A percentile compares a stretch with the other conserved stretches of the same genome.
These are phyloP conservation scores for Murina feae DNA, from an alignment of 2,113 vertebrate species.

Conservation along the genomic window DNA sequence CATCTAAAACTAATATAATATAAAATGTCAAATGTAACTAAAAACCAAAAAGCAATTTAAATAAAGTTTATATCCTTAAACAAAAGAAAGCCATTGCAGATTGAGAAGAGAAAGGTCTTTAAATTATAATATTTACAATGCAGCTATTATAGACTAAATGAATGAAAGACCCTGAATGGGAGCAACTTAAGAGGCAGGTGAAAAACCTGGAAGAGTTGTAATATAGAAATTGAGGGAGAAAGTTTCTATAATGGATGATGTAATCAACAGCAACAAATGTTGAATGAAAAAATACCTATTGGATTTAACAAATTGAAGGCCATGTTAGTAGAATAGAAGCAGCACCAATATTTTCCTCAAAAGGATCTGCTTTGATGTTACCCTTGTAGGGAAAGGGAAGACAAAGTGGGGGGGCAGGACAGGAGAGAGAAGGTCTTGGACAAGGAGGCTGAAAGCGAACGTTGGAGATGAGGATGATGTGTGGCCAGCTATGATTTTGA, in stretches of 20 bases:
- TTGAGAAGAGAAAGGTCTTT: neutral
- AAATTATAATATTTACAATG: neutral
- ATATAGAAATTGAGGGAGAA: neutral
- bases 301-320: neutral
- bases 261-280: neutral
- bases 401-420: neutral
- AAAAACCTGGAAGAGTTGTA: neutral
- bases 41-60: neutral
- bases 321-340: neutral
- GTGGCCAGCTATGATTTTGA: neutral
- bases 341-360: neutral
- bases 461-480: neutral
- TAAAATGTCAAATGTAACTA: neutral
- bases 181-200: neutral
- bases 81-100: neutral
- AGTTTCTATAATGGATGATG: neutral
- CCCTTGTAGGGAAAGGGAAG: neutral
- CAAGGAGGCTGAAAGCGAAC: neutral
- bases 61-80: neutral
- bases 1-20: neutral
- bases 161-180: neutral
- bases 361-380: neutral
- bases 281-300: neutral
- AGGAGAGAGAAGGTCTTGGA: neutral
- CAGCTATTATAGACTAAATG: neutral